Base-by-base conservation (phyloP, 2,888 invertebrate genomes). In the Apotomis turbidana region DNA sequence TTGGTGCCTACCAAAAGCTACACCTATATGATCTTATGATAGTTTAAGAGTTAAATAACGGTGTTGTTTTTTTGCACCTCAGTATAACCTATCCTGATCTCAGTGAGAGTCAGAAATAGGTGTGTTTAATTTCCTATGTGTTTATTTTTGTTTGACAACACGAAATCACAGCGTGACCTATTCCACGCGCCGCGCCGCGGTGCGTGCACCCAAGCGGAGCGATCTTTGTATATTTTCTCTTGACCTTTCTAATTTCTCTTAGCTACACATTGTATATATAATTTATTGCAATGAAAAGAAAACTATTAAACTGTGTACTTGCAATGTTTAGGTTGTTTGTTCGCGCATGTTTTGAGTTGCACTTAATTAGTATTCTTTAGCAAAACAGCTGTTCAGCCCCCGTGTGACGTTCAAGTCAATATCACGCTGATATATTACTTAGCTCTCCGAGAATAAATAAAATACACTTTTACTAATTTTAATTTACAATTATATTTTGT, bases 161-260 rank as follows among this genome's bases (percentile, higher is more conserved):
- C 80, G 77, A 79, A 62, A 60, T 60, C 52, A 36, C 57, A 54
- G 27, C n/a, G 54, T 58, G 71, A 55, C 71, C 70, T 64, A 44
- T 68, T 38, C 61, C 38, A 41, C 10, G 49, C 15, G 44, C 69
- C 51, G 57, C 62, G 54, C 66, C 60, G 68, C 61, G 64, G 73
- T 61, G 63, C 73, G 70, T 58, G 75, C 75, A 76, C 67, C 74
- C 76, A 74, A 70, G 73, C 75, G 76, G 54, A 78, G 74, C 74
- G 62, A 72, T 70, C 73, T 75, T 74, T 75, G 71, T 77, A 77
- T 78, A 82, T 82, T 85, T 84, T 86, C 82, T 80, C 83, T 82
- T 84, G 82, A 85, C 87, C 86, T 87, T 87, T 87, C 87, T 84
- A 85, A 84, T 86, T 87, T 87, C 83, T 81, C 83, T 83, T 76